These are phyloP conservation scores for Otus sunia DNA, from an alignment of 2,113 vertebrate genomes.

Conservation along the genomic window DNA sequence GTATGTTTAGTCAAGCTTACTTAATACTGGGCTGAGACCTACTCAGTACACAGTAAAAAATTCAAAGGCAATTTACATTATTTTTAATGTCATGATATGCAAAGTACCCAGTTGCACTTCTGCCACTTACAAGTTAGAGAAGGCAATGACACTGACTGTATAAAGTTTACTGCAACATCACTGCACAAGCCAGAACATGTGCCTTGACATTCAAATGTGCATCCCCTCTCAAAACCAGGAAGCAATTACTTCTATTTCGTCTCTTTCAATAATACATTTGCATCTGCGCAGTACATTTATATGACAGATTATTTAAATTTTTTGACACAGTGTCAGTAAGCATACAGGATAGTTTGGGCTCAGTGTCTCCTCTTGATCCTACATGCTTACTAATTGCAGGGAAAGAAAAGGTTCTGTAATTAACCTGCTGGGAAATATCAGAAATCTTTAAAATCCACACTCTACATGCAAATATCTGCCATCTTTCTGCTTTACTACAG, in stretches of 20 bases:
- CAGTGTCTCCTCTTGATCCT: background rate
- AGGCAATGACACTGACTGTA: background rate
- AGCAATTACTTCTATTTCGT: constrained; percentile 29
- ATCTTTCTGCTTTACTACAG: background rate
- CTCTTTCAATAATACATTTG: background rate
- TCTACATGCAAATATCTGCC: background rate
- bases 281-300: background rate
- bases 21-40: background rate
- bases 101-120: background rate
- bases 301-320: background rate
- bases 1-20: background rate
- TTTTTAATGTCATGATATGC: background rate
- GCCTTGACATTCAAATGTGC: background rate
- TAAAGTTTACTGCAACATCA: background rate
- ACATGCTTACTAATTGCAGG: background rate
- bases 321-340: background rate
- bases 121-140: background rate
- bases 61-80: background rate
- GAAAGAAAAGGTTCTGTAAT: background rate
- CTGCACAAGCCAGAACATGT: background rate
- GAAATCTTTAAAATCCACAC: background rate
- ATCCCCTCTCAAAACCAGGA: background rate
- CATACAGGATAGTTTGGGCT: background rate
- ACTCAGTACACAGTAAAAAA: background rate
- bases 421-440: background rate